Conservation (phyloP, 2,797 vertebrate genomes). For the Pipistrellus kuhlii region DNA sequence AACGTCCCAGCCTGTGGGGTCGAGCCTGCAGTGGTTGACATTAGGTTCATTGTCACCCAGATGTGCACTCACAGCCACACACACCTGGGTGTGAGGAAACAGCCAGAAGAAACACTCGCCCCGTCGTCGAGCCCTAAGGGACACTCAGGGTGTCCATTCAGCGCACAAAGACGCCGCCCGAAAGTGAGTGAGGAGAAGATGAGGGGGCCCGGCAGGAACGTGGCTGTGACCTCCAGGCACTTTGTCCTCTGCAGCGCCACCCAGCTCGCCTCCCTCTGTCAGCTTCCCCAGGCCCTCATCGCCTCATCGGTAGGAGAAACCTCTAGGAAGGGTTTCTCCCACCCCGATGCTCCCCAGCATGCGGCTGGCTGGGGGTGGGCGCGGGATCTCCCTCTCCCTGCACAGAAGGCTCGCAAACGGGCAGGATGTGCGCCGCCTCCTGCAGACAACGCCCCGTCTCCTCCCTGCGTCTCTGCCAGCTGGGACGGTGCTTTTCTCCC, state of each 20-base stretch:
- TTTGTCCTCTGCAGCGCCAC: not conserved
- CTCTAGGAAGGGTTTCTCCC: constrained; percentile 32
- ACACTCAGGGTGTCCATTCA: not conserved
- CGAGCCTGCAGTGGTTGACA: not conserved
- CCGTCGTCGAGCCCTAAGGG: not conserved
- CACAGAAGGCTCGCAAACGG: constrained; percentile 59
- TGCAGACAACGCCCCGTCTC: constrained; percentile 54
- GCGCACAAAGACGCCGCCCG: not conserved
- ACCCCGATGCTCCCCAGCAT: constrained; percentile 31
- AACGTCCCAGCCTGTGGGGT: constrained; percentile 77
- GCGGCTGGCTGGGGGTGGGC: constrained; percentile 57
- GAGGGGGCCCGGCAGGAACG: not conserved
- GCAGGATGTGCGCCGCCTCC: constrained; percentile 51
- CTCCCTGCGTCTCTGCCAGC: constrained; percentile 70
- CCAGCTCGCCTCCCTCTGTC: not conserved
- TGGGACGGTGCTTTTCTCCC: constrained; percentile 67
- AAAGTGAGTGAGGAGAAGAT: not conserved
- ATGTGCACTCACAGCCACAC: not conserved
- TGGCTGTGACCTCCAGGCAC: not conserved
- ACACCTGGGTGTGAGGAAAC: not conserved
- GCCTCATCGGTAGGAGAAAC: not conserved
- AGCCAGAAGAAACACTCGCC: not conserved
- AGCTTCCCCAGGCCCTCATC: not conserved
- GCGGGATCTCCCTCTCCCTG: constrained; percentile 61
- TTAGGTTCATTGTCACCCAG: not conserved